A percentile compares a stretch with the other conserved stretches of the same genome.
Conservation (phyloP, 1,140 invertebrate genomes). For the Orius insidiosus region DNA sequence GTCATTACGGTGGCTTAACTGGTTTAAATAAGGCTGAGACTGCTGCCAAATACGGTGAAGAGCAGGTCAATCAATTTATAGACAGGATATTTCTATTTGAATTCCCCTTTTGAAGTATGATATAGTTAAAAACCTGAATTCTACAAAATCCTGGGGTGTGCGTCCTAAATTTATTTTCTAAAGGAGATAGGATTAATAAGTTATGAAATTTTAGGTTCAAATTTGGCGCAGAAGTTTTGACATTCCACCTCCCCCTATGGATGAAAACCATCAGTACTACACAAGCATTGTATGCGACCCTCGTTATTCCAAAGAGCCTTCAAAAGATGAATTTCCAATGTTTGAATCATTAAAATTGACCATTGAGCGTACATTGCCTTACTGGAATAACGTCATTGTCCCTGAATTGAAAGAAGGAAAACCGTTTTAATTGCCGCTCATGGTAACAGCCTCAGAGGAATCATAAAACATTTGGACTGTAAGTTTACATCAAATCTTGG, state of each 20-base stretch:
- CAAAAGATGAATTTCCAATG: constrained; percentile 57
- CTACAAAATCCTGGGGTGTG: neutral
- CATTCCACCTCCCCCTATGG: constrained; percentile 74
- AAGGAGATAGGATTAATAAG: too few relatives aligned
- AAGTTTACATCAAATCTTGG: constrained; percentile 25
- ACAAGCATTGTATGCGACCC: constrained; percentile 38
- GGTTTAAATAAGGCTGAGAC: constrained; percentile 52
- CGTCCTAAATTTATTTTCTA: too few relatives aligned
- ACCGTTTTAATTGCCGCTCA: constrained; percentile 48
- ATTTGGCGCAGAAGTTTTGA: constrained; percentile 76
- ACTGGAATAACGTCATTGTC: constrained; percentile 26
- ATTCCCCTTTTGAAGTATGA: neutral
- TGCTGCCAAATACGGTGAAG: constrained; percentile 47
- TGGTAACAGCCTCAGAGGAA: constrained; percentile 47
- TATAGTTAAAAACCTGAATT: neutral
- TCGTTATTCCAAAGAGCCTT: constrained; percentile 28
- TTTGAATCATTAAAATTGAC: constrained; percentile 50
- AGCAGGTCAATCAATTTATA: constrained; percentile 32
- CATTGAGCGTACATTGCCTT: constrained; percentile 38
- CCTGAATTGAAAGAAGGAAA: constrained; percentile 38
- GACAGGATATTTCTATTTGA: constrained; percentile 32
- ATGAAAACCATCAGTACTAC: constrained; percentile 61
- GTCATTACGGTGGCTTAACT: constrained; percentile 54
- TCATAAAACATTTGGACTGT: constrained; percentile 64
- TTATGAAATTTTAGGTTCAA: constrained; percentile 52